phyloP scores from a whole-genome alignment of 1,140 invertebrate genomes.

The Zaprionus ornatus region DNA sequence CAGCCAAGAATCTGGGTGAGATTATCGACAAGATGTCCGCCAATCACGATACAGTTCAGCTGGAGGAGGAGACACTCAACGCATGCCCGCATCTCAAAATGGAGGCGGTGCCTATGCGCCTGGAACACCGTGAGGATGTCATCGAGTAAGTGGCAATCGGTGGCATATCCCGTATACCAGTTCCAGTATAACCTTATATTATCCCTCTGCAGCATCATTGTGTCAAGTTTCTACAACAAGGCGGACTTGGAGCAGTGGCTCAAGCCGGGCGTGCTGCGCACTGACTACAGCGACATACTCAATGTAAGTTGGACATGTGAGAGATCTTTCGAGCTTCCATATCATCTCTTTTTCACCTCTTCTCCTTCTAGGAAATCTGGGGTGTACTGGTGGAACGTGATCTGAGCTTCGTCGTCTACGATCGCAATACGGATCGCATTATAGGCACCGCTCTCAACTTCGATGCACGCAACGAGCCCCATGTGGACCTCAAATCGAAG shows the following conservation, averaged over 20 bases:
- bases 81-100: conserved; percentile 84
- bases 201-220: conserved; percentile 88
- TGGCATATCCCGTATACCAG: no score
- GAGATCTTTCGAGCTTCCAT: background rate
- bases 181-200: background rate
- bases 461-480: conserved; percentile 91
- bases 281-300: conserved; percentile 89
- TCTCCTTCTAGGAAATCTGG: conserved; percentile 85
- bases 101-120: conserved; percentile 85
- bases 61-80: conserved; percentile 65
- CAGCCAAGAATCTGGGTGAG: conserved; percentile 88
- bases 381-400: conserved; percentile 86
- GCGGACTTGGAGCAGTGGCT: conserved; percentile 92
- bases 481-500: conserved; percentile 87
- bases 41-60: conserved; percentile 62
- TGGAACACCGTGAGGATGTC: conserved; percentile 87
- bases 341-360: background rate
- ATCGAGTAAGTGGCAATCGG: conserved; percentile 83
- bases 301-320: conserved; percentile 66
- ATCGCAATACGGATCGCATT: conserved; percentile 68
- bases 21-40: conserved; percentile 86
- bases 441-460: conserved; percentile 91
- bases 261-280: conserved; percentile 86
- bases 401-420: conserved; percentile 88
- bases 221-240: conserved; percentile 92